phyloP scores from a whole-genome alignment of 37 sponge, comb jelly and placozoan species.

The Chondrilla cf. caribensis region DNA sequence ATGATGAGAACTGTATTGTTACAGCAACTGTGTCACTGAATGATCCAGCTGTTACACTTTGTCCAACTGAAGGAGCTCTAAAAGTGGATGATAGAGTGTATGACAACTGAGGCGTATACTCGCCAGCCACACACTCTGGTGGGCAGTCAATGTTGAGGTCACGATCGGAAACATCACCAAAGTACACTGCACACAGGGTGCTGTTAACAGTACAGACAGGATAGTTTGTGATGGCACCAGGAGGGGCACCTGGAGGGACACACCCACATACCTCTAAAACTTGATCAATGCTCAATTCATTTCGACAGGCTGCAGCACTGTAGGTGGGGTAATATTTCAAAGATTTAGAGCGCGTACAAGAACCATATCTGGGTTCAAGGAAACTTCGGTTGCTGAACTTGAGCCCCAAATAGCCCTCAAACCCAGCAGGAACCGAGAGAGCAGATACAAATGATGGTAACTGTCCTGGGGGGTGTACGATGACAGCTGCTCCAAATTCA shows the following conservation, averaged over 20 bases:
- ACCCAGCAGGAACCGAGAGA: background rate
- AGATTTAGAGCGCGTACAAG: background rate
- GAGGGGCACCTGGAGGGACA: background rate
- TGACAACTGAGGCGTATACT: background rate
- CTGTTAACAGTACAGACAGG: background rate
- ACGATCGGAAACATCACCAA: background rate
- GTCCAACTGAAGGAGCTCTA: background rate
- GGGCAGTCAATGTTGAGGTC: background rate
- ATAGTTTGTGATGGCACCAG: background rate
- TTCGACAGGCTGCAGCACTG: background rate
- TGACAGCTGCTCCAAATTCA: constrained; percentile 6
- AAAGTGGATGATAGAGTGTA: background rate
- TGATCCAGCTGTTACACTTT: background rate
- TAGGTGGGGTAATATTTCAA: background rate
- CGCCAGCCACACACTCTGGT: background rate
- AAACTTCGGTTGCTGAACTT: background rate
- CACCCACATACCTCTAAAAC: background rate
- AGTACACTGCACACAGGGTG: background rate
- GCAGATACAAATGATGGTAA: background rate
- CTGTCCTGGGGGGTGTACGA: background rate
- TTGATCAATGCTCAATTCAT: background rate
- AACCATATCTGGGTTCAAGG: constrained; percentile 10
- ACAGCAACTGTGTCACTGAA: background rate
- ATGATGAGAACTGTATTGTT: background rate
- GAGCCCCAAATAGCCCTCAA: background rate